A percentile compares a stretch with the other conserved stretches of the same genome.
Conservation (phyloP, 2,888 invertebrate species). For the Drosophila suboccidentalis region DNA sequence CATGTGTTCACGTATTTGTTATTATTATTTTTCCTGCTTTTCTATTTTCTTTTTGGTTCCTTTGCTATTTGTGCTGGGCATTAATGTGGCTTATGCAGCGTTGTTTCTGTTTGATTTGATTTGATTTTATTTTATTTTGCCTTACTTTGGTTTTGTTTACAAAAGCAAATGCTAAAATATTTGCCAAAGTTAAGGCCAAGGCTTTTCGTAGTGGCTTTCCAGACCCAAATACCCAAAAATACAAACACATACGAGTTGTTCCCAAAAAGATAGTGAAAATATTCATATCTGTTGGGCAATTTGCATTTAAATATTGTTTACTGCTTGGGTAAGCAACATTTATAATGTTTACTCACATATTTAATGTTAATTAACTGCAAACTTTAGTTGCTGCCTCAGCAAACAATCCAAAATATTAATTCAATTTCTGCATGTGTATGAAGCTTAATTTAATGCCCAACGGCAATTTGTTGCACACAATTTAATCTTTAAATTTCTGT, state of each 20-base stretch:
- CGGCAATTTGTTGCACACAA: conserved; percentile 29
- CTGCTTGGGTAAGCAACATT: conserved; percentile 27
- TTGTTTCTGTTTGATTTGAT: conserved; percentile 44
- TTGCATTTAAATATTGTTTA: conserved; percentile 38
- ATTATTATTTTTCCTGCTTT: conserved; percentile 23
- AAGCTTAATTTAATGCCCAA: conserved; percentile 11
- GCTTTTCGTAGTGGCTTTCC: conserved; percentile 10
- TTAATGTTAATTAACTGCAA: conserved; percentile 38
- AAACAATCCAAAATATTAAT: conserved; percentile 7
- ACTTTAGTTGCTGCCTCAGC: conserved; percentile 23
- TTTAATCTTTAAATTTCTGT: conserved; percentile 42
- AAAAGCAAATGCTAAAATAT: conserved; percentile 51
- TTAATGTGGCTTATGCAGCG: conserved; percentile 64
- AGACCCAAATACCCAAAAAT: conserved; percentile 1
- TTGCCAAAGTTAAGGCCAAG: conserved; percentile 50
- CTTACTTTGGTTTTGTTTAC: conserved; percentile 52
- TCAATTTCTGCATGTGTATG: neutral
- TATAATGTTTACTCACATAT: conserved; percentile 17
- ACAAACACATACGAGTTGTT: neutral
- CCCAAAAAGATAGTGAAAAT: conserved; percentile 7
- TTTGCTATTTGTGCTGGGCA: conserved; percentile 59
- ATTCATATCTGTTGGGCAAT: conserved; percentile 13
- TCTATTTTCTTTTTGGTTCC: conserved; percentile 36
- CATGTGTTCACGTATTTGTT: conserved; percentile 32
- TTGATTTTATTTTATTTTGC: conserved; percentile 39